Evolutionary conservation across 2,113 vertebrate species (phyloP).

Genomic region (Saguinus midas): DNA sequence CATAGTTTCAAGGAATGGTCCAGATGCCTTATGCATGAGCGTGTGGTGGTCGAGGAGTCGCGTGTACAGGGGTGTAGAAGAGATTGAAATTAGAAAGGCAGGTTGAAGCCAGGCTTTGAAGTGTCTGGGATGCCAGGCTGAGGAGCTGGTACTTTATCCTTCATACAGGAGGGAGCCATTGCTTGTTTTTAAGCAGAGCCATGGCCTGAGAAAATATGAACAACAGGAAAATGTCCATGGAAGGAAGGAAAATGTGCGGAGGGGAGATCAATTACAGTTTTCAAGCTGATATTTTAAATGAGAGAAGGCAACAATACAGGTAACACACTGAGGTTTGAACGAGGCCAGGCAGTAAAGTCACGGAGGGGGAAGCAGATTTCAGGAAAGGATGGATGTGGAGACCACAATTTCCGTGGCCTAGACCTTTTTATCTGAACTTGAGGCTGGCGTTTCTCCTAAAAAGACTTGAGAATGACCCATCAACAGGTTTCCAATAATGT

Average conservation of each 20-base stretch:
- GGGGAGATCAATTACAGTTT: background rate
- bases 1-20: rapidly evolving
- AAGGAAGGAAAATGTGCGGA: background rate
- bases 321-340: too few species aligned
- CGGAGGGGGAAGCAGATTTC: rapidly evolving
- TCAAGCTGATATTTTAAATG: background rate
- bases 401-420: background rate
- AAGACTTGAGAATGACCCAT: background rate
- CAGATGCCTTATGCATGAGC: background rate
- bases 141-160: background rate
- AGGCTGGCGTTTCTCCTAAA: background rate
- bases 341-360: background rate
- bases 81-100: background rate
- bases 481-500: background rate
- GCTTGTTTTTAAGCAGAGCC: background rate
- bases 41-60: background rate
- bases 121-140: background rate
- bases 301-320: background rate
- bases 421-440: background rate
- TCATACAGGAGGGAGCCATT: background rate
- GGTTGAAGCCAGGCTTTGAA: background rate
- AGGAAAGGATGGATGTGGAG: background rate
- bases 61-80: background rate
- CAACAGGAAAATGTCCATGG: background rate
- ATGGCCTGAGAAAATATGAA: background rate